Percentiles rank a stretch among this genome's conserved stretches.
phyloP scores from a whole-genome alignment of 2,113 vertebrate genomes.

The Eublepharis macularius region DNA sequence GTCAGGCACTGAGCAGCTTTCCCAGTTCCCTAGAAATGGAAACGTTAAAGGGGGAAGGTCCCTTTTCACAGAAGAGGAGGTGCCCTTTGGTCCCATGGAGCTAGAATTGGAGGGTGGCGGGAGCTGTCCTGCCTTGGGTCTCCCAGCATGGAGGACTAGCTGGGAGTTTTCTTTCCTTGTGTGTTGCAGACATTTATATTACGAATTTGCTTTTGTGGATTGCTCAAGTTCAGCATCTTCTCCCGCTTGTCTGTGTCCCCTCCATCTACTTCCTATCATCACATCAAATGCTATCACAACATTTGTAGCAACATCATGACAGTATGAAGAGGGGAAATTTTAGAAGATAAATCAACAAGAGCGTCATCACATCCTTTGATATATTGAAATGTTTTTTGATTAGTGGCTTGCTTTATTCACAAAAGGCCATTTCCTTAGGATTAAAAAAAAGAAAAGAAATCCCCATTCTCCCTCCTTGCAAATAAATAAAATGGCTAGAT shows the following conservation, averaged over 20 bases:
- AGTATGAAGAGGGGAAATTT: not conserved
- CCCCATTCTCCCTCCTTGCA: not conserved
- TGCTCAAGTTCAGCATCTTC: not conserved
- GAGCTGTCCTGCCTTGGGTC: not conserved
- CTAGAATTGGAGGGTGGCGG: not conserved
- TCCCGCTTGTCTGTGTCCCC: not conserved
- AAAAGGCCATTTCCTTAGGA: not conserved
- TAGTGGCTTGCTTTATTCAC: not conserved
- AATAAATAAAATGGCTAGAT: not conserved
- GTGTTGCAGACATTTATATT: constrained; percentile 6
- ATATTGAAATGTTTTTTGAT: not conserved
- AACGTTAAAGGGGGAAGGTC: not conserved
- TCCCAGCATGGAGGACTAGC: not conserved
- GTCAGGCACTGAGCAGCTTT: not conserved
- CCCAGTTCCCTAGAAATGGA: not conserved
- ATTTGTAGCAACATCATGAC: not conserved
- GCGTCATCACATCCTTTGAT: not conserved
- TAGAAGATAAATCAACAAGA: not conserved
- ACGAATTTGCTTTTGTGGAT: not conserved
- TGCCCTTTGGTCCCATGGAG: not conserved
- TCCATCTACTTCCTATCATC: not conserved
- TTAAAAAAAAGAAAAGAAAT: not conserved
- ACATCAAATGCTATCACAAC: not conserved
- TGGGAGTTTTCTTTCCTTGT: not conserved
- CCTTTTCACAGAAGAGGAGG: not conserved